Evolutionary conservation across 2,888 invertebrate genomes (phyloP), one percentile per base, ranked within the genome.

Genomic region (Drosophila mimica): DNA sequence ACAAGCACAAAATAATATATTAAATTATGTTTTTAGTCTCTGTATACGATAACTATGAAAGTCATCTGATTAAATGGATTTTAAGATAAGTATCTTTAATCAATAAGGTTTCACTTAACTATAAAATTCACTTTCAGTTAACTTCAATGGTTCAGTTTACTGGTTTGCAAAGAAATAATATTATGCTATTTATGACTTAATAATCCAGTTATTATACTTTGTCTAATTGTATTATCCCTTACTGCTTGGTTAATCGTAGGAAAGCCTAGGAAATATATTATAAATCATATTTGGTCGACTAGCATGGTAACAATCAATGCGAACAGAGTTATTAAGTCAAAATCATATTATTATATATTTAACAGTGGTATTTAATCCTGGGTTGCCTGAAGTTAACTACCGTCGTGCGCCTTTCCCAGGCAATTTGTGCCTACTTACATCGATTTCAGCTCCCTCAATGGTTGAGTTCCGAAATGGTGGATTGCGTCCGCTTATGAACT

Each of bases 401-500:
- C 3, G 15, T 31, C 36, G 9, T 30, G n/a, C n/a, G 7, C 13
- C 30, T 15, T n/a, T 15, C 17, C 30, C 17, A 36, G 15, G 33
- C 15, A 31, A 51, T 36, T 54, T 54, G 36, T 33, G 46, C n/a
- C n/a, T 90, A 95, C 96, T 96, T 94, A 97, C 97, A 93, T 96
- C 96, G 72, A 97, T 94, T 86, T 95, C 95, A 62, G 96, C 96
- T 71, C 97, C 97, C n/a, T 95, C 94, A 66, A 95, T 95, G 46
- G 95, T 94, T 90, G 95, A 95, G 92, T 95, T 91, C 78, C 94
- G 94, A 91, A 95, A 96, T 64, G 97, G 96, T 81, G 96, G 96
- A 91, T 94, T 96, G 74, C 97, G 94, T 82, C 96, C 96, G 89
- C 95, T 95, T 92, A 97, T 96, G 93, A 96, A 97, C 93, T 96